Percentiles rank a stretch among this genome's conserved stretches.
These are phyloP conservation scores for Archaeoteleia sp. DNA, from an alignment of 2,888 invertebrate species.

Conservation along the genomic window DNA sequence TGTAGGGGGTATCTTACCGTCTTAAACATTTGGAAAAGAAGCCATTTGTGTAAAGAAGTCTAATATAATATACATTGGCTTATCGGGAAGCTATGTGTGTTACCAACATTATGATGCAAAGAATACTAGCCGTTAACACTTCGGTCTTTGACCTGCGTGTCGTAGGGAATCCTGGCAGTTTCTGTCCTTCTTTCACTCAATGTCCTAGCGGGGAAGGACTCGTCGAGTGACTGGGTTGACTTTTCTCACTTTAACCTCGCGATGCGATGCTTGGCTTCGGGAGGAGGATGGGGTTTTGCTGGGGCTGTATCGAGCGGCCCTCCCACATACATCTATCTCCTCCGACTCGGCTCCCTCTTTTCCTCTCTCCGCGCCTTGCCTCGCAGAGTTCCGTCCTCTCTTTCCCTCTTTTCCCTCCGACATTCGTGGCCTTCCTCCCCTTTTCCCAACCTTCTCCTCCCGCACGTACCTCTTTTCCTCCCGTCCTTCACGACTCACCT, in stretches of 20 bases:
- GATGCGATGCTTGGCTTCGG: constrained; percentile 73
- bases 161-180: constrained; percentile 55
- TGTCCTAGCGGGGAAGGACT: constrained; percentile 67
- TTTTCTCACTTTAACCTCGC: constrained; percentile 75
- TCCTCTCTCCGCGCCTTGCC: constrained; percentile 55
- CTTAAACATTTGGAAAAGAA: no score
- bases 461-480: constrained; percentile 64
- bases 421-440: constrained; percentile 71
- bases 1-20: no score
- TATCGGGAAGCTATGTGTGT: background rate
- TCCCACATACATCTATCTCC: constrained; percentile 75
- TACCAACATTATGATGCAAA: constrained; percentile 21
- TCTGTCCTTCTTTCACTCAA: constrained; percentile 55
- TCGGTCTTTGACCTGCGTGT: constrained; percentile 59
- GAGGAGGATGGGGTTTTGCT: constrained; percentile 71
- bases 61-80: background rate
- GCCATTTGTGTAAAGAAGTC: no score
- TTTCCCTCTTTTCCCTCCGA: constrained; percentile 72
- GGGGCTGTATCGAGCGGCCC: constrained; percentile 75
- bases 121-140: constrained; percentile 47
- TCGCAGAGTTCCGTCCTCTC: constrained; percentile 57
- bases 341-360: constrained; percentile 65
- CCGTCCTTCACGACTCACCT: constrained; percentile 51
- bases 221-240: constrained; percentile 73
- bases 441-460: constrained; percentile 62